Evolutionary conservation across 2,888 invertebrate species (phyloP), one percentile per base, ranked within the genome.

Genomic region (Muschampia plurimacula): DNA sequence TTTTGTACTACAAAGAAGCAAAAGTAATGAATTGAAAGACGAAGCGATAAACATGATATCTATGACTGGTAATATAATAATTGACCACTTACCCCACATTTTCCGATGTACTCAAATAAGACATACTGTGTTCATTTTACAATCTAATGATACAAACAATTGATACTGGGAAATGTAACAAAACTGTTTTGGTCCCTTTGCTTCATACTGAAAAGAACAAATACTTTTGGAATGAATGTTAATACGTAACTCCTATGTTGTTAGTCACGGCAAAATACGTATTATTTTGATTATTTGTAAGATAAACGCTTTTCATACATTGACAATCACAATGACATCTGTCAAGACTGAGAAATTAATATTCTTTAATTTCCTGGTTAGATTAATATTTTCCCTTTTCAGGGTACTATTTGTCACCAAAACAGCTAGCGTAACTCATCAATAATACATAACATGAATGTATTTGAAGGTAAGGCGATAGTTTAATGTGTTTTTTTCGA

Each of bases 21-120:
- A 55, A 9, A 64, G 12, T 9, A 22, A 0, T 36, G 1, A 52
- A 36, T 52, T 22, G 64, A 22, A 28, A 39, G 63, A 9, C 8
- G 36, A 60, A 62, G 8, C 10, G 59, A 15, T 64, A 44, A 70
- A 22, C 15, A 63, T 15, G 63, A 55, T 67, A 72, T 12, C 39
- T 22, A 13, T 32, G n/a, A 41, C 12, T 57, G n/a, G 41, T 55
- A 44, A 39, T 67, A 67, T 72, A 22, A 28, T 62, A 44, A 70
- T 12, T 74, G 41, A 60, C 7, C 74, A 84, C 93, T 89, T 81
- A 95, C 95, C 94, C 93, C 86, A 94, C 93, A 92, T 93, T 95
- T 92, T 94, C 94, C 82, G 94, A 87, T 81, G 94, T 86, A 85
- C 94, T 95, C 92, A 95, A 90, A 91, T 89, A 95, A 87, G 95